Percentiles rank a stretch among this genome's conserved stretches.
Evolutionary conservation across 2,113 vertebrate genomes (phyloP).

Genomic region (Ceyx margarethae): DNA sequence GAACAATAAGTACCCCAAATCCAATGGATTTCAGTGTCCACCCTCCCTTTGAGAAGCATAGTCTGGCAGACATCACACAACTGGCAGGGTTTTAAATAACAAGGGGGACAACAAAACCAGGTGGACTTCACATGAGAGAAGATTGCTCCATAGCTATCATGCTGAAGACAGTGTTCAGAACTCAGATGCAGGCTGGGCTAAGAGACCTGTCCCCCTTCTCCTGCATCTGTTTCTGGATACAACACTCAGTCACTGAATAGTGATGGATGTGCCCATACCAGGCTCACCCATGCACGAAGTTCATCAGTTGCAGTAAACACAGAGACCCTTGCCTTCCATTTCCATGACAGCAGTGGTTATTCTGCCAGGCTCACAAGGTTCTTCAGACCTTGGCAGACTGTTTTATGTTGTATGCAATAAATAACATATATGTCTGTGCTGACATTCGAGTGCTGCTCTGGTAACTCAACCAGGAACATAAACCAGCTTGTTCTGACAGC

Average conservation of each 20-base stretch:
- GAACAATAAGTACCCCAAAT: not conserved
- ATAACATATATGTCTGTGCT: rapidly evolving
- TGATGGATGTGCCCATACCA: no score
- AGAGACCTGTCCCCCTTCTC: not conserved
- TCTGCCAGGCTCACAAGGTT: rapidly evolving
- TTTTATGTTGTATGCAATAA: rapidly evolving
- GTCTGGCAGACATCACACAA: not conserved
- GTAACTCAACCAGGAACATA: not conserved
- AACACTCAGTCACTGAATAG: not conserved
- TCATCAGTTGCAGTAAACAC: not conserved
- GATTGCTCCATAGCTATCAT: not conserved
- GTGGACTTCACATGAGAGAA: not conserved
- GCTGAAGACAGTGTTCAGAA: not conserved
- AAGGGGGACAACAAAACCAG: not conserved
- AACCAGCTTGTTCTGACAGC: not conserved
- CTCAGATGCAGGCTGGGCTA: not conserved
- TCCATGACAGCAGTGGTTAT: rapidly evolving
- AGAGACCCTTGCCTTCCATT: not conserved
- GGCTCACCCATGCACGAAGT: not conserved
- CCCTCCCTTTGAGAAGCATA: not conserved
- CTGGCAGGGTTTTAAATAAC: not conserved
- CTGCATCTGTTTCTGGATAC: not conserved
- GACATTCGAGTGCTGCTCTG: not conserved
- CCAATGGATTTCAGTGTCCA: not conserved
- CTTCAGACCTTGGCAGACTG: rapidly evolving